Conservation (phyloP, 2,888 invertebrate species). For the Caenorhabditis sp. region DNA sequence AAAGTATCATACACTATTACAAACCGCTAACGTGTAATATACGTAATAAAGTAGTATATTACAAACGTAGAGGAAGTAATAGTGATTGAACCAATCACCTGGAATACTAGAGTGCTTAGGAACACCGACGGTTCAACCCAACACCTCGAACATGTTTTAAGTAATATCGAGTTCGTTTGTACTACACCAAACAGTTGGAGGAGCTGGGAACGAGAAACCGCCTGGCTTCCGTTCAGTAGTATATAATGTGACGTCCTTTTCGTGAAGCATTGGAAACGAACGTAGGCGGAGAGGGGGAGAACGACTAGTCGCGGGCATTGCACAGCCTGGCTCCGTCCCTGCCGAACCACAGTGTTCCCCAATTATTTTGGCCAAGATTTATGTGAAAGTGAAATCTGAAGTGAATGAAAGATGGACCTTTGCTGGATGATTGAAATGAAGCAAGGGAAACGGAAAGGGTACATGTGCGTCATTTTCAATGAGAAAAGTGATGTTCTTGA, state of each 20-base stretch:
- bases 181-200: background rate
- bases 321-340: background rate
- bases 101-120: background rate
- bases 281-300: background rate
- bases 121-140: background rate
- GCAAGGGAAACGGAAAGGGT: background rate
- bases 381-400: no score
- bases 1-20: background rate
- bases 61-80: background rate
- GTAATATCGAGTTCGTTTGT: background rate
- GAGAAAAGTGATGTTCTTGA: no score
- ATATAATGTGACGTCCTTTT: background rate
- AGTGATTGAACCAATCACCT: background rate
- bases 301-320: background rate
- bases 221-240: background rate
- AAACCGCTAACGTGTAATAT: conserved; percentile 14
- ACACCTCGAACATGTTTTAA: background rate
- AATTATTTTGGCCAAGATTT: no score
- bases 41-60: background rate
- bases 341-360: conserved; percentile 3
- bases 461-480: no score
- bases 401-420: no score
- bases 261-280: background rate
- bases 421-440: background rate
- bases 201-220: background rate